phyloP scores from a whole-genome alignment of 2,888 invertebrate species.

The Platerodrilus igneus region DNA sequence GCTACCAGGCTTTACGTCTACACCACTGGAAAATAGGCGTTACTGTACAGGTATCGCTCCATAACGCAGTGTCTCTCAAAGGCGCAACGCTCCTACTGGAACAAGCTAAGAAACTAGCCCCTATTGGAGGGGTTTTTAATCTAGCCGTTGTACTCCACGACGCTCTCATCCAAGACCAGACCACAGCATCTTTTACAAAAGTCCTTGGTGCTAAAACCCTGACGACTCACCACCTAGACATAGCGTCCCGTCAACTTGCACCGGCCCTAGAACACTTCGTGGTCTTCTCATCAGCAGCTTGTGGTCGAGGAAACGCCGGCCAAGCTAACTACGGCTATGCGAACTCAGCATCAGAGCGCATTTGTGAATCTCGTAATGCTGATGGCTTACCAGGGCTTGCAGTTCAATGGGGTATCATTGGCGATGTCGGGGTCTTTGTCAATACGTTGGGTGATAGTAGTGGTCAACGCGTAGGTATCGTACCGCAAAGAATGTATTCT shows the following conservation, averaged over 20 bases:
- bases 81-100: conserved; percentile 62
- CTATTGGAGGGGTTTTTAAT: conserved; percentile 87
- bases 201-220: conserved; percentile 83
- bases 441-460: conserved; percentile 88
- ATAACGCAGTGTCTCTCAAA: conserved; percentile 57
- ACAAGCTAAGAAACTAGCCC: conserved; percentile 59
- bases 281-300: too few relatives aligned
- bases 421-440: conserved; percentile 85
- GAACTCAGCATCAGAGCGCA: too few relatives aligned
- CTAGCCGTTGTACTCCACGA: conserved; percentile 88
- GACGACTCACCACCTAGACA: conserved; percentile 78
- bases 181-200: conserved; percentile 70
- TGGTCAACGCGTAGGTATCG: conserved; percentile 88
- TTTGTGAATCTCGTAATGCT: too few relatives aligned
- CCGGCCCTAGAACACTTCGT: conserved; percentile 88
- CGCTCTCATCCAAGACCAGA: conserved; percentile 81
- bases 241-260: conserved; percentile 69
- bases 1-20: conserved; percentile 86
- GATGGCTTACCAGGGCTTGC: too few relatives aligned
- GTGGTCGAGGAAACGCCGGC: too few relatives aligned
- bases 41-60: conserved; percentile 58
- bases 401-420: too few relatives aligned
- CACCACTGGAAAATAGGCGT: conserved; percentile 64
- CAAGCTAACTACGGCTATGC: too few relatives aligned
- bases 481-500: conserved; percentile 93